Percentiles rank a stretch among this genome's conserved stretches.
Evolutionary conservation across 2,888 invertebrate genomes (phyloP).

Genomic region (Eristalis tenax): DNA sequence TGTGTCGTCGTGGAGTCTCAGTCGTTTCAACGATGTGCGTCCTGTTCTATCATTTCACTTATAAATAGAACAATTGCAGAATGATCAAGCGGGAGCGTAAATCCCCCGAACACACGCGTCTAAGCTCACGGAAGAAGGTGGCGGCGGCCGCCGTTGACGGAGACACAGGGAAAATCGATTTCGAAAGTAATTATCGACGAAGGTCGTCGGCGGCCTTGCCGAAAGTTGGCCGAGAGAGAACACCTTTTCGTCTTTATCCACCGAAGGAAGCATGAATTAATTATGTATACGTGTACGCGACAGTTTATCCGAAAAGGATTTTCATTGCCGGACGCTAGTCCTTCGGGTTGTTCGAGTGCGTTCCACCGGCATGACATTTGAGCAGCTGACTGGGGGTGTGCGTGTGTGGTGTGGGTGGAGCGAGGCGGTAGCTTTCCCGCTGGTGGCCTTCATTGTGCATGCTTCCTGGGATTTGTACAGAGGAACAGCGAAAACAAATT

Average conservation of each 20-base stretch:
- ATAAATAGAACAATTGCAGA: conserved; percentile 34
- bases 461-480: conserved; percentile 10
- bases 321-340: neutral
- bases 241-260: neutral
- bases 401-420: neutral
- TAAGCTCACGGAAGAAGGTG: neutral
- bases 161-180: conserved; percentile 33
- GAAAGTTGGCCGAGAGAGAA: neutral
- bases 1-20: conserved; percentile 4
- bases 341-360: neutral
- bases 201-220: neutral
- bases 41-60: neutral
- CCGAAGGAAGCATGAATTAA: conserved; percentile 41
- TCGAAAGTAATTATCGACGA: conserved; percentile 45
- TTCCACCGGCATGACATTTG: conserved; percentile 19
- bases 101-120: neutral
- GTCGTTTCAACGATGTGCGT: neutral
- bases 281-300: conserved; percentile 38
- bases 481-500: conserved; percentile 27
- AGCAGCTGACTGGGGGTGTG: neutral
- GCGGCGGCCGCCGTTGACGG: too few species aligned
- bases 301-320: conserved; percentile 40
- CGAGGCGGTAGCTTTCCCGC: too few species aligned
- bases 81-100: neutral
- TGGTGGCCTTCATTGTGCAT: neutral